A percentile compares a stretch with the other conserved stretches of the same genome.
Conservation (phyloP, 2,888 invertebrate species). For the Macaria liturata region DNA sequence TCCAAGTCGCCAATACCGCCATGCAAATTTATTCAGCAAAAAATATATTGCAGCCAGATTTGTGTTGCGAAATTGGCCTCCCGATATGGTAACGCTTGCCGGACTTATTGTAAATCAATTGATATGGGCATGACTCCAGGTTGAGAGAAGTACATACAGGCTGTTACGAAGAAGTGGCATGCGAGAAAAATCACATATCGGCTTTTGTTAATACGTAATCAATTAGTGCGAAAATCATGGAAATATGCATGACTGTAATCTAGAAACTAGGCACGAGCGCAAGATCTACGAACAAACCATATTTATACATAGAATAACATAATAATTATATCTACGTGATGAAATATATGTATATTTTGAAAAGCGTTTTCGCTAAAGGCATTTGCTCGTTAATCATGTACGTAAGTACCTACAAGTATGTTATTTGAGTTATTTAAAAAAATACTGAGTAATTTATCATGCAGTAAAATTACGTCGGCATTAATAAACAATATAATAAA, state of each 20-base stretch:
- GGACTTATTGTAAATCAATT: slow-evolving; percentile 40
- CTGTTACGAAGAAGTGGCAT: slow-evolving; percentile 18
- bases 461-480: no score
- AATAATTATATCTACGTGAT: no score
- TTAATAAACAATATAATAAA: no score
- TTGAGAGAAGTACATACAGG: slow-evolving; percentile 15
- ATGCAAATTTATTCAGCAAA: slow-evolving; percentile 59
- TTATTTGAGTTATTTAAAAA: no score
- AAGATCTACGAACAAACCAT: no score
- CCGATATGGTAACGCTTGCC: slow-evolving; percentile 43
- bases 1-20: slow-evolving; percentile 47
- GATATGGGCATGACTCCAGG: slow-evolving; percentile 28
- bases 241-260: slow-evolving; percentile 20
- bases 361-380: no score
- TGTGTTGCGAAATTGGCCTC: slow-evolving; percentile 44
- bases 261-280: no score
- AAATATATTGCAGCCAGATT: slow-evolving; percentile 44
- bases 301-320: no score
- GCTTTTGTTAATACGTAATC: slow-evolving; percentile 35
- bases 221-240: slow-evolving; percentile 26
- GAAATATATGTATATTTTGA: no score
- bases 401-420: no score
- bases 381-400: no score
- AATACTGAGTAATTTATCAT: no score
- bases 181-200: slow-evolving; percentile 17